A percentile compares a stretch with the other conserved stretches of the same genome.
Evolutionary conservation across 1,140 invertebrate genomes (phyloP).

Genomic region (Drosophila tropicalis): DNA sequence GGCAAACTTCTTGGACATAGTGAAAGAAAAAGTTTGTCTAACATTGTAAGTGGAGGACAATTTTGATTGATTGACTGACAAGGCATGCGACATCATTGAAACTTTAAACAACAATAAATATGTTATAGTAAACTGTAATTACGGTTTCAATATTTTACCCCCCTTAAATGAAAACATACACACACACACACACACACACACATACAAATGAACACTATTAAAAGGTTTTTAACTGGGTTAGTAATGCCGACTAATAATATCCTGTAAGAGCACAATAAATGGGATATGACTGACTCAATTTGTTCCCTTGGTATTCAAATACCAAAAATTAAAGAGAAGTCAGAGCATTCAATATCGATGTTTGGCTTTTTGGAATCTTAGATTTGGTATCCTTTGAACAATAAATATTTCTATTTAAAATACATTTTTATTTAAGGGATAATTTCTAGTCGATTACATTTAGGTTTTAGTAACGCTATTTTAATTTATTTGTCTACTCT

Average conservation of each 20-base stretch:
- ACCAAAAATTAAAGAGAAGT: no score
- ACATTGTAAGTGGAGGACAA: conserved; percentile 45
- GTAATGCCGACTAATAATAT: conserved; percentile 1
- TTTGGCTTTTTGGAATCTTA: no score
- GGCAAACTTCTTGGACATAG: conserved; percentile 53
- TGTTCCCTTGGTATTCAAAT: no score
- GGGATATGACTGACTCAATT: neutral
- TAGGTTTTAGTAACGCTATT: neutral
- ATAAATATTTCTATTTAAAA: no score
- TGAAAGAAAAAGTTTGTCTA: conserved; percentile 30
- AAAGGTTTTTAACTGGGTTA: conserved; percentile 6
- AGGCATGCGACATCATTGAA: conserved; percentile 49
- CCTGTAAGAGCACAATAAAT: neutral
- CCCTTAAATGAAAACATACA: neutral
- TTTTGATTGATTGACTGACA: conserved; percentile 75
- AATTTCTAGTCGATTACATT: neutral
- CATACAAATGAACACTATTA: neutral
- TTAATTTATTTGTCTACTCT: conserved; percentile 21
- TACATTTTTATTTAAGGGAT: neutral
- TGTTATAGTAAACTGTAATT: conserved; percentile 65
- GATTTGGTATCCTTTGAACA: no score
- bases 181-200: neutral
- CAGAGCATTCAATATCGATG: no score
- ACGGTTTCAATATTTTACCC: conserved; percentile 32
- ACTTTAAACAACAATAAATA: conserved; percentile 35